Evolutionary conservation across 2,113 vertebrate species (phyloP), one percentile per base, ranked within the genome.

Genomic region (Mellivora capensis): DNA sequence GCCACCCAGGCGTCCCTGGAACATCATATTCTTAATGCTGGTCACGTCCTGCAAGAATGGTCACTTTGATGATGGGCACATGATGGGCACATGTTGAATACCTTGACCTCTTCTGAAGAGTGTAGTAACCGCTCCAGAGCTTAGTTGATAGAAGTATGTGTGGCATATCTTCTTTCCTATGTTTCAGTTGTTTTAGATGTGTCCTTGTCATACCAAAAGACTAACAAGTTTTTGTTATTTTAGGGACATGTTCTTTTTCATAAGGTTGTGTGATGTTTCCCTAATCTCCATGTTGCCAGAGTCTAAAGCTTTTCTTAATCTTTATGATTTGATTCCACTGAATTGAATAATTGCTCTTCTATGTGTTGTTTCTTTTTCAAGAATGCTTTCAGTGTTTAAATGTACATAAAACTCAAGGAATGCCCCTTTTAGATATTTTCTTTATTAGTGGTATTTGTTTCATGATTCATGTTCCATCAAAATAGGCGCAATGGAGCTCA

Each of bases 161-260:
- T 91, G 59, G 37, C 80, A 42, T 10, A 23, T 44, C 5, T 7
- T 10, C 3, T 59, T 72, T 93, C 34, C 72, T 76, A 84, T 13
- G 71, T 86, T 87, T 93, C 59, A 64, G 13, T 95, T 91, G 72
- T 81, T 96, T 91, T 81, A 18, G 49, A 34, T 71, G 84, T 15
- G 14, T 49, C 37, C 12, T 91, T 91, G 57, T 85, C 52, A 54
- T 74, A 61, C 34, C 54, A 52, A 57, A 79, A 64, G 27, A 77
- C 31, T 82, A 31, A 91, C 7, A 67, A 7, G 3, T 34, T 87
- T 96, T 87, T 96, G 15, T 64, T 94, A 69, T 88, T 96, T 96
- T 67, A 94, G 77, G 61, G 57, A 2, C 10, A 57, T 83, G 21
- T 49, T 93, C 47, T 54, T 96, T 96, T 93, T 61, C 59, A 67